A percentile compares a stretch with the other conserved stretches of the same genome.
These are phyloP conservation scores for Sphyrna mokarran DNA, from an alignment of 2,113 vertebrate genomes.

Conservation along the genomic window DNA sequence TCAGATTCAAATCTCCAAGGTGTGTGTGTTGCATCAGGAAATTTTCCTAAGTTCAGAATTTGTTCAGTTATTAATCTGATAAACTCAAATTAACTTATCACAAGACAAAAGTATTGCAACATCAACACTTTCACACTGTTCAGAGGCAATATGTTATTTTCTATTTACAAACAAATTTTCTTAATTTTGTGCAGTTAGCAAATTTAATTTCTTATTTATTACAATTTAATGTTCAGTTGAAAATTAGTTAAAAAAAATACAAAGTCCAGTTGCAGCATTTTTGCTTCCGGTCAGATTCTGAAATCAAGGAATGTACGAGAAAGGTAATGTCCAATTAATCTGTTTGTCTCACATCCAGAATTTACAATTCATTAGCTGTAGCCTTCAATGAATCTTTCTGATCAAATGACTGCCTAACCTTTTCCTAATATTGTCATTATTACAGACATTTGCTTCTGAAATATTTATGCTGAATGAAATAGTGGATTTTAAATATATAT, in stretches of 20 bases:
- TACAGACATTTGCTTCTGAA: not conserved
- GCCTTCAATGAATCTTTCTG: not conserved
- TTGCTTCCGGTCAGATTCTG: not conserved
- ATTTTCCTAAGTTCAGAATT: not conserved
- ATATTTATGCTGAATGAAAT: not conserved
- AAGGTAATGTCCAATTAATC: not conserved
- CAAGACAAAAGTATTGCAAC: not conserved
- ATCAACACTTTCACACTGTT: too few relatives aligned
- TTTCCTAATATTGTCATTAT: not conserved
- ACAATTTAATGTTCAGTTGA: not conserved
- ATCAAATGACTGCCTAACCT: not conserved
- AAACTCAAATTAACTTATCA: not conserved
- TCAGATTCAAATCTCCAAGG: conserved; percentile 8
- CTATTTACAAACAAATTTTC: not conserved
- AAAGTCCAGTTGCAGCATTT: not conserved
- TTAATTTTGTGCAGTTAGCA: not conserved
- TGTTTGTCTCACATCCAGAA: not conserved
- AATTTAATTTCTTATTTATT: not conserved
- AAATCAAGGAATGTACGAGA: not conserved
- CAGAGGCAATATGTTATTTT: not conserved
- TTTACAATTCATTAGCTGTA: not conserved
- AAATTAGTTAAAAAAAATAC: not conserved
- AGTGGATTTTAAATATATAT: not conserved
- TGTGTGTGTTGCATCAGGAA: not conserved
- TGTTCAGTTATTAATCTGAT: not conserved